These are phyloP conservation scores for cat (Felis catus) DNA, from an alignment of 2,113 vertebrate species.

Conservation along the genomic window F.catus_Fca126_mat1.0 CM031419.1:26912501-26913000, in stretches of 20 bases:
- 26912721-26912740: conserved; percentile 63
- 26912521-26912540: conserved; percentile 70
- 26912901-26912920: conserved; percentile 62
- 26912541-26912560: conserved; percentile 73
- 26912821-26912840: conserved; percentile 67
- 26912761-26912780: conserved; percentile 67
- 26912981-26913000: background rate
- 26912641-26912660: conserved; percentile 69
- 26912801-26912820: conserved; percentile 66
- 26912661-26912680: conserved; percentile 54
- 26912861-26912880: conserved; percentile 42
- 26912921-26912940: conserved; percentile 38
- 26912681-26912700: conserved; percentile 76
- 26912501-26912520: conserved; percentile 82
- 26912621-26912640: conserved; percentile 76
- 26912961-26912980: conserved; percentile 50
- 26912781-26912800: conserved; percentile 66
- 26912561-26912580: conserved; percentile 76
- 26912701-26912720: conserved; percentile 79
- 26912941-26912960: conserved; percentile 53
- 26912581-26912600: conserved; percentile 77
- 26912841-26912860: conserved; percentile 49
- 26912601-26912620: conserved; percentile 66
- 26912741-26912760: conserved; percentile 72
- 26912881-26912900: conserved; percentile 71